Evolutionary conservation across 53 echinoderm and acorn worm genomes (phyloP), one percentile per base, ranked within the genome.

Genomic region (Echinometra lucunter): DNA sequence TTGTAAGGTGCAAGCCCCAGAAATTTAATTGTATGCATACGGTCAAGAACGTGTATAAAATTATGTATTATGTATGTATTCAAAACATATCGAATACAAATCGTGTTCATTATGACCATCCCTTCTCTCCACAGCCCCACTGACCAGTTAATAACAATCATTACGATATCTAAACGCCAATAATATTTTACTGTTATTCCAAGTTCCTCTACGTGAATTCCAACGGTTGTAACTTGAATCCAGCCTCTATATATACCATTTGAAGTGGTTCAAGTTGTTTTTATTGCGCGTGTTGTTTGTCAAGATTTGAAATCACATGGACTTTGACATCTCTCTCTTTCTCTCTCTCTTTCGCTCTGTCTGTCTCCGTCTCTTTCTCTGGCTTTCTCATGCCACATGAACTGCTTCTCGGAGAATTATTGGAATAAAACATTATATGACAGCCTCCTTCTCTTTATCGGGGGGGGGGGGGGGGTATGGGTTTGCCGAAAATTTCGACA

Each of bases 311-410:
- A 91, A 44, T 45, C 40, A 66, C 44, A 66, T 67, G 91, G 91
- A 91, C 91, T 91, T 91, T 91, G 91, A 91, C 91, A 91, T 91
- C 69, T 66, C 91, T 55, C 56, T 88, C 32, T 32, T 28, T 88
- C 44, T 32, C 32, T 88, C 53, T 56, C 57, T 53, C 88, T 44
- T 21, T 44, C 81, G 40, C 81, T 81, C 88, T 44, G 21, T 85
- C 45, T 25, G 9, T 47, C 4, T 85, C 85, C 45, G 1, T 85
- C 85, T 74, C 74, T 74, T 18, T 74, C 74, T 69, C 82, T 82
- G n/a, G n/a, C n/a, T n/a, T n/a, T n/a, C n/a, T n/a, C n/a, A n/a
- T n/a, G n/a, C n/a, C n/a, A n/a, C n/a, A n/a, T n/a, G n/a, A n/a
- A n/a, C n/a, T n/a, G n/a, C n/a, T n/a, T n/a, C n/a, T n/a, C n/a